These are phyloP conservation scores for Drosophila kambysellisi DNA, from an alignment of 2,888 invertebrate genomes.

Conservation along the genomic window DNA sequence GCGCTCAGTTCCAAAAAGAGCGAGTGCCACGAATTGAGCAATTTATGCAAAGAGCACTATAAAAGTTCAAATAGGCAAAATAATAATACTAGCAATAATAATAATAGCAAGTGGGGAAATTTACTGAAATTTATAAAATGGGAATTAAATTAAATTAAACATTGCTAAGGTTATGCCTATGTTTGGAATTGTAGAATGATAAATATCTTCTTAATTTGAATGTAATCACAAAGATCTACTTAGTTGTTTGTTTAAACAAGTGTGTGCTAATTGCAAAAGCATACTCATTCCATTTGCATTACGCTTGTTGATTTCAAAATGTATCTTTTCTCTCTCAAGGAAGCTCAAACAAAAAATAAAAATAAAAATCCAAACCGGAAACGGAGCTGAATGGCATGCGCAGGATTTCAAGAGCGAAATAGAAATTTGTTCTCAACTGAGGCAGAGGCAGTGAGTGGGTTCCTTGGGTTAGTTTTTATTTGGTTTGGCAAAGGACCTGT, in stretches of 20 bases:
- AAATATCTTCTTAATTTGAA: background rate
- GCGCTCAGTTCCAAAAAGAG: conserved; percentile 18
- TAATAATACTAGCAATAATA: background rate
- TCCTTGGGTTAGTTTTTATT: conserved; percentile 37
- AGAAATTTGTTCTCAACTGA: conserved; percentile 8
- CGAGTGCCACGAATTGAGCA: conserved; percentile 17
- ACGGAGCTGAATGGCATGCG: conserved; percentile 43
- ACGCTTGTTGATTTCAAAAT: conserved; percentile 44
- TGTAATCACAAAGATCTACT: background rate
- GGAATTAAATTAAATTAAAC: too few species aligned
- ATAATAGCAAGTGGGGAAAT: background rate
- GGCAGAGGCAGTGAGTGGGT: conserved; percentile 4
- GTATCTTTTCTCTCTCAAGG: conserved; percentile 18
- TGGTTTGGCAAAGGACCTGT: conserved; percentile 58
- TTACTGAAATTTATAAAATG: background rate
- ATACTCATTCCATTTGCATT: conserved; percentile 6
- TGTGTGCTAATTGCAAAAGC: conserved; percentile 4
- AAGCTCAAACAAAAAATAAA: conserved; percentile 21
- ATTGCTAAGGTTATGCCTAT: background rate
- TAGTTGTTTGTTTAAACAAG: background rate
- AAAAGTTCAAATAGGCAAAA: background rate
- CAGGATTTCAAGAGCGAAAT: conserved; percentile 40
- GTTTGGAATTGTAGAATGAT: background rate
- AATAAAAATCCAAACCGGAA: conserved; percentile 5
- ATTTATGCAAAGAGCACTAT: conserved; percentile 14